These are phyloP conservation scores for Protodeltote pygarga DNA, from an alignment of 2,888 invertebrate genomes.

Conservation along the genomic window DNA sequence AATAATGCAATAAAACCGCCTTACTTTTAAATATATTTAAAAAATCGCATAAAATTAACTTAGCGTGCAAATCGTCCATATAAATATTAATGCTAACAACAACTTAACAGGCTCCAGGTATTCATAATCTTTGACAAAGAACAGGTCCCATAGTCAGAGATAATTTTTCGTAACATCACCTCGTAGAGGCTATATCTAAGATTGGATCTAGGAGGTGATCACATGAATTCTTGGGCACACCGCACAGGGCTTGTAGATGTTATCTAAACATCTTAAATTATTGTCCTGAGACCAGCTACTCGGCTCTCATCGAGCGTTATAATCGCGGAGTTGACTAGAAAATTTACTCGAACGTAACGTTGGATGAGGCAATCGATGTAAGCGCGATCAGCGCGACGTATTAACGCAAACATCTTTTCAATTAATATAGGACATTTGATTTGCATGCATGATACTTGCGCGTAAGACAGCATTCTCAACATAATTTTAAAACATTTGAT, in stretches of 20 bases:
- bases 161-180: conserved; percentile 83
- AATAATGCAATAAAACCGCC: conserved; percentile 25
- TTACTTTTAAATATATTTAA: conserved; percentile 39
- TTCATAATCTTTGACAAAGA: conserved; percentile 76
- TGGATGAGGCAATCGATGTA: conserved; percentile 64
- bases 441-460: conserved; percentile 24
- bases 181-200: conserved; percentile 76
- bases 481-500: conserved; percentile 9
- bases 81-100: conserved; percentile 62
- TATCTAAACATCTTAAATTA: conserved; percentile 86
- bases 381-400: conserved; percentile 24
- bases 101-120: conserved; percentile 52
- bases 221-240: conserved; percentile 84
- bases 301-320: conserved; percentile 73
- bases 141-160: conserved; percentile 68
- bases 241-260: conserved; percentile 80
- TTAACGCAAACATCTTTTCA: conserved; percentile 26
- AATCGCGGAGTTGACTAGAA: conserved; percentile 63
- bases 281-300: conserved; percentile 77
- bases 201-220: conserved; percentile 83
- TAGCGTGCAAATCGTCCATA: conserved; percentile 44
- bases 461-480: conserved; percentile 3
- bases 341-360: conserved; percentile 52
- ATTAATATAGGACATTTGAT: conserved; percentile 32
- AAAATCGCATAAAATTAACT: conserved; percentile 38